These are phyloP conservation scores for Axea sp. DNA, from an alignment of 2,888 invertebrate species.

Conservation along the genomic window DNA sequence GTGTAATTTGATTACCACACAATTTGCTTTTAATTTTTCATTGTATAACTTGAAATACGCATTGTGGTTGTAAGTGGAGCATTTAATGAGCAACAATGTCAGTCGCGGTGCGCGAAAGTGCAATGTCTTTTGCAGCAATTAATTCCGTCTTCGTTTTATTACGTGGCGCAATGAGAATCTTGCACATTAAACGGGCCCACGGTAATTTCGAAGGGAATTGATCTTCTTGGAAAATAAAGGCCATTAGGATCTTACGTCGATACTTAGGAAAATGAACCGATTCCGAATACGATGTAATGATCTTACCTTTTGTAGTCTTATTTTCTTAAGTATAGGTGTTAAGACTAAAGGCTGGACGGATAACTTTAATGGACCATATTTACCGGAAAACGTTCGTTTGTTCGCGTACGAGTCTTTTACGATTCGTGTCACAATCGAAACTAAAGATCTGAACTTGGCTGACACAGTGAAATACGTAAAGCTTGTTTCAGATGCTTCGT, in stretches of 20 bases:
- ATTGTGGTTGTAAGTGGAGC: slow-evolving; percentile 24
- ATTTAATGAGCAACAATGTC: slow-evolving; percentile 42
- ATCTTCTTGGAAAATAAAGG: slow-evolving; percentile 59
- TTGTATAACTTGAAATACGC: too few relatives aligned
- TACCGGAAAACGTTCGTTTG: slow-evolving; percentile 58
- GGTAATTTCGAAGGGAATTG: slow-evolving; percentile 56
- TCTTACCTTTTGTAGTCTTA: slow-evolving; percentile 60
- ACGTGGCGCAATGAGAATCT: slow-evolving; percentile 50
- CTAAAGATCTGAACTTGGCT: slow-evolving; percentile 1
- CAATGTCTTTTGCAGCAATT: slow-evolving; percentile 38
- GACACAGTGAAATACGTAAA: slow-evolving; percentile 17
- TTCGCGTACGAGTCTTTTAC: too few relatives aligned
- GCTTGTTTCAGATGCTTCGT: slow-evolving; percentile 4
- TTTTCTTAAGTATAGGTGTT: slow-evolving; percentile 59
- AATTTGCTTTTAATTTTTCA: too few relatives aligned
- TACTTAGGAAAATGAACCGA: slow-evolving; percentile 62
- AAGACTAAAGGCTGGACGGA: slow-evolving; percentile 61
- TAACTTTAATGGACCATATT: slow-evolving; percentile 64
- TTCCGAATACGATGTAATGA: slow-evolving; percentile 54
- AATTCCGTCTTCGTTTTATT: slow-evolving; percentile 52
- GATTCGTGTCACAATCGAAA: slow-evolving; percentile 33
- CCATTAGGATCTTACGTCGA: slow-evolving; percentile 59
- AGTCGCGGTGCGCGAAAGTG: slow-evolving; percentile 28
- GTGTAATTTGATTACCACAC: too few relatives aligned
- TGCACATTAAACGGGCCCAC: slow-evolving; percentile 45